These are phyloP conservation scores for Eudyptes chrysolophus DNA, from an alignment of 2,113 vertebrate species.

Conservation along the genomic window DNA sequence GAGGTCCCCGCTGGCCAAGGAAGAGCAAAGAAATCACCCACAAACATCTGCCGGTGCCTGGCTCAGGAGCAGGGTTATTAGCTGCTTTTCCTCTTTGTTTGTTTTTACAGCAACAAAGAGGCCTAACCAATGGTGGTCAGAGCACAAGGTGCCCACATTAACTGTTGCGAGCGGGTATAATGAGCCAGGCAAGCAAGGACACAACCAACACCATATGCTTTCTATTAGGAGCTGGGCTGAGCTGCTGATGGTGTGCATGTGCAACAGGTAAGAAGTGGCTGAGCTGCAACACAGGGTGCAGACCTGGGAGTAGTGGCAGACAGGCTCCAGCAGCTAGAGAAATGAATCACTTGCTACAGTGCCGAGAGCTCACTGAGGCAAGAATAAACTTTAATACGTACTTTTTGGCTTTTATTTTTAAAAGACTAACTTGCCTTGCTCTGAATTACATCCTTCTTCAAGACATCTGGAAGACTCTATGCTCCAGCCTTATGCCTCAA, in stretches of 20 bases:
- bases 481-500: not conserved
- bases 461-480: not conserved
- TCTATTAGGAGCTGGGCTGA: not conserved
- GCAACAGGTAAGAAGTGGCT: not conserved
- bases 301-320: not conserved
- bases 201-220: not conserved
- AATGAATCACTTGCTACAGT: not conserved
- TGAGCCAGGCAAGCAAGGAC: not conserved
- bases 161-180: not conserved
- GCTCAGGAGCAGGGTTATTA: not conserved
- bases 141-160: not conserved
- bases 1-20: not conserved
- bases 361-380: not conserved
- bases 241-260: not conserved
- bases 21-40: not conserved
- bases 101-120: not conserved
- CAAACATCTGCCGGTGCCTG: not conserved
- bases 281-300: not conserved
- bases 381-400: not conserved
- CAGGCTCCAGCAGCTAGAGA: not conserved
- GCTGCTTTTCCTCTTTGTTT: not conserved
- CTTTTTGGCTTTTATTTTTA: not conserved
- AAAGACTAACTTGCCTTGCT: not conserved
- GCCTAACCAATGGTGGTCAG: not conserved
- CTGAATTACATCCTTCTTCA: not conserved